A percentile compares a stretch with the other conserved stretches of the same genome.
Evolutionary conservation across 2,888 invertebrate species (phyloP).

Genomic region (Toxonevra muliebris): DNA sequence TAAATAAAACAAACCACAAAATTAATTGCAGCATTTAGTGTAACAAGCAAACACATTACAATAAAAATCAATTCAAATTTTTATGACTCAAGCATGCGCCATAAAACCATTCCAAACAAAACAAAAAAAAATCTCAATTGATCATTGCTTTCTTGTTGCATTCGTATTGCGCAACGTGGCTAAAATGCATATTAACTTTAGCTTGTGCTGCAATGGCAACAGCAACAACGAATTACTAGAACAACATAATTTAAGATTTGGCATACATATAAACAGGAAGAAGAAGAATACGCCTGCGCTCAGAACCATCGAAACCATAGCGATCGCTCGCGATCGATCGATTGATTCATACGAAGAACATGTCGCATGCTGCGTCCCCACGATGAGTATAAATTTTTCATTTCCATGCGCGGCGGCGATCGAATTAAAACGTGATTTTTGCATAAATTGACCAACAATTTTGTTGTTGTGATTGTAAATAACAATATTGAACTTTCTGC

Average conservation of each 20-base stretch:
- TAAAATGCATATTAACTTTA: too few relatives aligned
- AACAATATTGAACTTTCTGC: neutral
- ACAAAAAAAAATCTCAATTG: constrained; percentile 11
- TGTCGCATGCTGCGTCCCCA: constrained; percentile 40
- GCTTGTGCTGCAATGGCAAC: too few relatives aligned
- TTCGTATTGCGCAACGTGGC: too few relatives aligned
- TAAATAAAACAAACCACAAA: constrained; percentile 27
- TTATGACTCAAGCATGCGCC: constrained; percentile 16
- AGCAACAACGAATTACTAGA: neutral
- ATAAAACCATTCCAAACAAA: constrained; percentile 21
- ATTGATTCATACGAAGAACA: constrained; percentile 14
- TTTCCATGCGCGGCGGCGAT: constrained; percentile 20
- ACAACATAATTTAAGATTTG: neutral
- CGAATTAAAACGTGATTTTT: constrained; percentile 40
- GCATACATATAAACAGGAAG: constrained; percentile 18
- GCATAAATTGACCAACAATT: constrained; percentile 48
- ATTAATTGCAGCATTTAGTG: constrained; percentile 51
- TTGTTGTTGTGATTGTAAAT: neutral
- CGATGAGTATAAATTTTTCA: constrained; percentile 26
- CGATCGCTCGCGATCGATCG: constrained; percentile 33
- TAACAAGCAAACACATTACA: constrained; percentile 46
- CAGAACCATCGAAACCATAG: constrained; percentile 30
- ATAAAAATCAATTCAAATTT: constrained; percentile 38
- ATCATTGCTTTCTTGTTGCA: too few relatives aligned
- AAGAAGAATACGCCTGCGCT: constrained; percentile 14